These are phyloP conservation scores for Allophyes oxyacanthae DNA, from an alignment of 2,888 invertebrate genomes.

Conservation along the genomic window DNA sequence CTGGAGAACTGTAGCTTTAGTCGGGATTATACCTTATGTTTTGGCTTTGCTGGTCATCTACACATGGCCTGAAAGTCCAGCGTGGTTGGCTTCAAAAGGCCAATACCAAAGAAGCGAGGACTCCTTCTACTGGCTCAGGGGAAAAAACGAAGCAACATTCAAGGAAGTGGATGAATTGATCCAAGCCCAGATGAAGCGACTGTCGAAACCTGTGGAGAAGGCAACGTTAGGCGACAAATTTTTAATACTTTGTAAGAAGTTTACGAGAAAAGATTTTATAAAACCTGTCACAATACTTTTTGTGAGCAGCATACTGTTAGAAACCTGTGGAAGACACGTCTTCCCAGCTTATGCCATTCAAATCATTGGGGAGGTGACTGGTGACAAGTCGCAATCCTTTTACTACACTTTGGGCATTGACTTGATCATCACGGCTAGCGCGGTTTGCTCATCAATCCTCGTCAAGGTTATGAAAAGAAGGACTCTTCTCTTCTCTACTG, in stretches of 20 bases:
- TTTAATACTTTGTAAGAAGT: slow-evolving; percentile 61
- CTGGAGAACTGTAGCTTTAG: slow-evolving; percentile 68
- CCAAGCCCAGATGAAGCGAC: slow-evolving; percentile 62
- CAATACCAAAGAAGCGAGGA: slow-evolving; percentile 80
- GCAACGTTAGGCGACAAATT: slow-evolving; percentile 32
- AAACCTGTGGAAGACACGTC: slow-evolving; percentile 70
- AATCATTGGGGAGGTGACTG: slow-evolving; percentile 69
- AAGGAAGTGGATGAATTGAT: slow-evolving; percentile 67
- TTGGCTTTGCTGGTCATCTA: slow-evolving; percentile 67
- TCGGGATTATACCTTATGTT: slow-evolving; percentile 60
- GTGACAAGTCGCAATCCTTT: slow-evolving; percentile 62
- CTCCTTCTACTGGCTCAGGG: slow-evolving; percentile 86
- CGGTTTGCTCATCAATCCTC: slow-evolving; percentile 66
- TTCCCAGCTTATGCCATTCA: slow-evolving; percentile 75
- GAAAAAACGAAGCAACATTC: slow-evolving; percentile 59
- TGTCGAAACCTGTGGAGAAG: slow-evolving; percentile 27
- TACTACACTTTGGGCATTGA: slow-evolving; percentile 72
- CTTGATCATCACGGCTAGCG: slow-evolving; percentile 67
- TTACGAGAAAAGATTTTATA: slow-evolving; percentile 68
- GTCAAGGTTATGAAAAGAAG: slow-evolving; percentile 71
- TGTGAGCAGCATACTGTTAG: slow-evolving; percentile 63
- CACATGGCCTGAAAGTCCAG: slow-evolving; percentile 90
- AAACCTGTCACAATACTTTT: slow-evolving; percentile 68
- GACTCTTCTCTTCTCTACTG: slow-evolving; percentile 69
- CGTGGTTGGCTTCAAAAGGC: slow-evolving; percentile 86